Percentiles rank a stretch among this genome's conserved stretches.
Evolutionary conservation across 1,140 invertebrate genomes (phyloP).

Genomic region (Rhynchophorus ferrugineus): DNA sequence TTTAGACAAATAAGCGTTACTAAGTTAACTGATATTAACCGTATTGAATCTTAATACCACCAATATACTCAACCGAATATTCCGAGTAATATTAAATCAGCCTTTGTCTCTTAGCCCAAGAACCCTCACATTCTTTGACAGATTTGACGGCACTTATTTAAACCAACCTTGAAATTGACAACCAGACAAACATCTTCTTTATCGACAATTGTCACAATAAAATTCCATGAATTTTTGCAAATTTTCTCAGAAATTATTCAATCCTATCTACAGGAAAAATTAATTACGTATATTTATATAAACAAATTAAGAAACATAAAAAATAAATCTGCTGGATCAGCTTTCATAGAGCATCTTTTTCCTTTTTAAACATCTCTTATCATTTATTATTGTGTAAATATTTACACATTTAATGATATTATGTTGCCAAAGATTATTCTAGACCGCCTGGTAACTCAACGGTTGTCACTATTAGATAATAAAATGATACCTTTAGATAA

Average conservation of each 20-base stretch:
- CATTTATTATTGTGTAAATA: slow-evolving; percentile 2
- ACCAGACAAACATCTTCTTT: background rate
- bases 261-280: too few species aligned
- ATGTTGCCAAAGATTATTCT: background rate
- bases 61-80: slow-evolving; percentile 8
- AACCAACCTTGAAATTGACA: slow-evolving; percentile 8
- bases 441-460: slow-evolving; percentile 1
- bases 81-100: too few species aligned
- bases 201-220: background rate
- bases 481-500: too few species aligned
- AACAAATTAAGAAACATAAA: too few species aligned
- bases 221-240: background rate
- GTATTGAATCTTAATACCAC: too few species aligned
- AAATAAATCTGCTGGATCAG: too few species aligned
- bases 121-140: slow-evolving; percentile 9
- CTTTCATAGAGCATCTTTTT: too few species aligned
- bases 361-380: too few species aligned
- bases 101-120: slow-evolving; percentile 19
- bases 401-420: slow-evolving; percentile 1
- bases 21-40: too few species aligned
- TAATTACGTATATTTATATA: too few species aligned
- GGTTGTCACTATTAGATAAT: background rate
- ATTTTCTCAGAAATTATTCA: background rate
- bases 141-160: slow-evolving; percentile 1
- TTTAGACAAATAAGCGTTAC: too few species aligned